phyloP scores from a whole-genome alignment of 2,888 invertebrate species.

The Agrotis exclamationis region DNA sequence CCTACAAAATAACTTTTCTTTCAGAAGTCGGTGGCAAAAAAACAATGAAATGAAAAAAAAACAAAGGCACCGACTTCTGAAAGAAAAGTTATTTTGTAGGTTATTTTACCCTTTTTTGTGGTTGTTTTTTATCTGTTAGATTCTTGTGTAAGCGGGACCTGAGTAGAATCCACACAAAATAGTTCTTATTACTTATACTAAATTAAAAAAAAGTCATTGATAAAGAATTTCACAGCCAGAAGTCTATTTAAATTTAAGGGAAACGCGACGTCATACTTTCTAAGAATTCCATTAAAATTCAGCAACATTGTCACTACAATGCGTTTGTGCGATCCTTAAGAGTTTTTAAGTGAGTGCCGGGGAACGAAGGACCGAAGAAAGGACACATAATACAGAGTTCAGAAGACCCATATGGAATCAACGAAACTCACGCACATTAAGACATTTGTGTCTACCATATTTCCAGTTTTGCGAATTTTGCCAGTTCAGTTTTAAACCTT shows the following conservation, averaged over 20 bases:
- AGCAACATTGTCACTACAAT: slow-evolving; percentile 37
- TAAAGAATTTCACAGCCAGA: no score
- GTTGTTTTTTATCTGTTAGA: no score
- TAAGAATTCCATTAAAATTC: slow-evolving; percentile 7
- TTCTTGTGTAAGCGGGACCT: no score
- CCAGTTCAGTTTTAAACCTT: no score
- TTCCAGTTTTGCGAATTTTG: no score
- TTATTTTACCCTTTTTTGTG: no score
- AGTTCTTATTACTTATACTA: background rate
- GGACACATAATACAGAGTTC: background rate
- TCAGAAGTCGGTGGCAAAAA: no score
- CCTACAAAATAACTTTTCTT: no score
- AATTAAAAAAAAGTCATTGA: no score
- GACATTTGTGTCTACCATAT: background rate
- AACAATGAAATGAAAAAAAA: no score
- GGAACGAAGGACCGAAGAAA: slow-evolving; percentile 18
- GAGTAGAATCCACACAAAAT: background rate
- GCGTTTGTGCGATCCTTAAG: slow-evolving; percentile 65
- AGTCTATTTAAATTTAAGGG: background rate
- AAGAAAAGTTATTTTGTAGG: no score
- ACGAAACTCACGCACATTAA: background rate
- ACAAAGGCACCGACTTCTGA: no score
- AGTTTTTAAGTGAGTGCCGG: slow-evolving; percentile 71
- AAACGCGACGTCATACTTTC: background rate
- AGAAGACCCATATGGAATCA: background rate